Evolutionary conservation across 2,113 vertebrate species (phyloP), one percentile per base, ranked within the genome.

Genomic region (Meleagris gallopavo): DNA sequence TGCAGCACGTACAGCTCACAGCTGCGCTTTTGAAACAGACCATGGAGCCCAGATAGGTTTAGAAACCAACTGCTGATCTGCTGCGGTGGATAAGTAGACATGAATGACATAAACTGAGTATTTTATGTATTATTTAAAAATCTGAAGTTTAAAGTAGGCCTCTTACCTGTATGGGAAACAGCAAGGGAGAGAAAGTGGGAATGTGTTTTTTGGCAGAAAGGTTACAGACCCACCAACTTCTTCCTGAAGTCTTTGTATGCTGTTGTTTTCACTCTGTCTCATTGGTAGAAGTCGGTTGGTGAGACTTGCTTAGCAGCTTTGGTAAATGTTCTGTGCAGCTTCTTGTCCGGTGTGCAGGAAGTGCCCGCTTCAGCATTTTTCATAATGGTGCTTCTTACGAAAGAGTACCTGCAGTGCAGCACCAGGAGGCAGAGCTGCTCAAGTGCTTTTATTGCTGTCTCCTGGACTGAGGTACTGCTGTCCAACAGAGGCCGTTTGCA

Each of bases 1-100:
- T 30, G 36, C 60, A 86, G 69, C n/a, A 61, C 10, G 17, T 62
- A 54, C 73, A 90, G 77, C 73, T 89, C 75, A 30, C 21, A 58
- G 41, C 74, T 92, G 94, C 90, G 84, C 57, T 92, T 92, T 73
- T 54, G 64, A 85, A 95, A 74, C 80, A 85, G 89, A 67, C 92
- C 70, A 36, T 50, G 48, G 79, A 88, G 67, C 60, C 90, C 66
- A 15, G 79, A 74, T 76, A 64, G 72, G 60, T 91, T 94, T 93
- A 88, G 79, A 64, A 93, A 83, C 60, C 87, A 89, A 57, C 54
- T 65, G 58, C 72, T 88, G 88, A 88, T 93, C 83, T 78, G 27
- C 72, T 83, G 32, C 73, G 71, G 52, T 58, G 41, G 60, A 60
- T 87, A 72, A 89, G 74, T 69, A 84, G 66, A 57, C 40, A 9